Base-by-base conservation (phyloP, 2,113 vertebrate species). In the Rhynchomys soricoides region DNA sequence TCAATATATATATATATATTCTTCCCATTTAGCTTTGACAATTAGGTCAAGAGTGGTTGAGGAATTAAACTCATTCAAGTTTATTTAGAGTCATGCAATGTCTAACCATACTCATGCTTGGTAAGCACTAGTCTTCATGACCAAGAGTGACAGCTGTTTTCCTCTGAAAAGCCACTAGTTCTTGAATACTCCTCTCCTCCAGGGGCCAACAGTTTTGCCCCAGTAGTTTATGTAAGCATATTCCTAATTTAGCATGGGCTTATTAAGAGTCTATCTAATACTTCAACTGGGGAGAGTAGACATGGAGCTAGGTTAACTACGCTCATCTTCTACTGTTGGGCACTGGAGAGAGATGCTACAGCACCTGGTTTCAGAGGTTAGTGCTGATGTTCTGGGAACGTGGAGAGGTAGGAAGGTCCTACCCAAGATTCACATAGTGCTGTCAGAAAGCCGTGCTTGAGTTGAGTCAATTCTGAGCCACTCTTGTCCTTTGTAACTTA, bases 401-500 rank as follows among this genome's bases (percentile, higher is more conserved):
- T 59, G 21, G 75, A 89, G 29, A 93, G 34, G 4, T 17, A 4
- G 52, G 17, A 74, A 59, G 7, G 52, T 59, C 40, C 64, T 74
- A 45, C 19, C 31, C 86, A 37, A 96, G 89, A 71, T 93, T 87
- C 90, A 96, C 78, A 55, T 91, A 66, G 43, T 93, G 7, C 50
- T 94, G 29, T 86, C 79, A 70, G 48, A 82, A 73, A 96, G 77
- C 43, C 91, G 62, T 81, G 81, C 93, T 66, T 70, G 52, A 86
- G 37, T 83, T 92, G 83, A 88, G 45, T 93, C 71, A 86, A 50
- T 37, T n/a, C 71, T 43, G 73, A 68, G 71, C 45, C 21, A 66
- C n/a, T 48, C 22, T 15, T n/a, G 13, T 52, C 34, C 83, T 91
- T 89, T 79, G 78, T 94, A 94, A 97, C 82, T 93, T 88, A 89